Evolutionary conservation across 2,113 vertebrate genomes (phyloP).

Genomic region (Terrapene triunguis): DNA sequence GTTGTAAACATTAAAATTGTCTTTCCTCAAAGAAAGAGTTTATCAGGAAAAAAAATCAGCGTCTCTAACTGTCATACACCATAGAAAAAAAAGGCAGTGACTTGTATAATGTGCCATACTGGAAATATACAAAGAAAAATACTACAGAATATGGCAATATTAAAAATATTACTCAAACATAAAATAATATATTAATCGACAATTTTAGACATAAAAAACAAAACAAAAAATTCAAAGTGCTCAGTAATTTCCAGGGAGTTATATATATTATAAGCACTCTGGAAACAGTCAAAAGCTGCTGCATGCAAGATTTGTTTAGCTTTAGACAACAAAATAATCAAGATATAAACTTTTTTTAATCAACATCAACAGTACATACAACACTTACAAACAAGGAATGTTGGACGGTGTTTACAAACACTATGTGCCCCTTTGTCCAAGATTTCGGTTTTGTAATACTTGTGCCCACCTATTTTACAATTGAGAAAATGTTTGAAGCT

Average conservation of each 20-base stretch:
- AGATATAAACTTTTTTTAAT: constrained; percentile 99
- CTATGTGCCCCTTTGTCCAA: constrained; percentile 89
- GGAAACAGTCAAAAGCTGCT: constrained; percentile 91
- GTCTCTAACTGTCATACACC: constrained; percentile 85
- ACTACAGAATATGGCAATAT: constrained; percentile 84
- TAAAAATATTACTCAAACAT: constrained; percentile 85
- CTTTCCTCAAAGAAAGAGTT: constrained; percentile 93
- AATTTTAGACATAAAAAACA: constrained; percentile 87
- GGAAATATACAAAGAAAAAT: constrained; percentile 86
- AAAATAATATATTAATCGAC: constrained; percentile 89
- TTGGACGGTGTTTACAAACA: constrained; percentile 97
- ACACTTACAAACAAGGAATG: constrained; percentile 99
- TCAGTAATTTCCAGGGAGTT: constrained; percentile 90
- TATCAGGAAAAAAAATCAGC: constrained; percentile 82
- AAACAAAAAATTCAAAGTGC: constrained; percentile 90
- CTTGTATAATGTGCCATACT: constrained; percentile 81
- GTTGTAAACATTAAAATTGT: constrained; percentile 98
- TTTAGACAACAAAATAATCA: constrained; percentile 97
- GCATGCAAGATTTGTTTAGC: constrained; percentile 95
- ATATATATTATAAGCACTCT: constrained; percentile 87
- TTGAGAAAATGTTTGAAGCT: constrained; percentile 90
- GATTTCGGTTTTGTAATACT: constrained; percentile 84
- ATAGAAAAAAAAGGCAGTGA: constrained; percentile 86
- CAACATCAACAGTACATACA: constrained; percentile 99
- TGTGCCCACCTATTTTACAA: constrained; percentile 92